Percentiles rank a stretch among this genome's conserved stretches.
Evolutionary conservation across 2,113 vertebrate species (phyloP).

Genomic region (Oxyura jamaicensis): DNA sequence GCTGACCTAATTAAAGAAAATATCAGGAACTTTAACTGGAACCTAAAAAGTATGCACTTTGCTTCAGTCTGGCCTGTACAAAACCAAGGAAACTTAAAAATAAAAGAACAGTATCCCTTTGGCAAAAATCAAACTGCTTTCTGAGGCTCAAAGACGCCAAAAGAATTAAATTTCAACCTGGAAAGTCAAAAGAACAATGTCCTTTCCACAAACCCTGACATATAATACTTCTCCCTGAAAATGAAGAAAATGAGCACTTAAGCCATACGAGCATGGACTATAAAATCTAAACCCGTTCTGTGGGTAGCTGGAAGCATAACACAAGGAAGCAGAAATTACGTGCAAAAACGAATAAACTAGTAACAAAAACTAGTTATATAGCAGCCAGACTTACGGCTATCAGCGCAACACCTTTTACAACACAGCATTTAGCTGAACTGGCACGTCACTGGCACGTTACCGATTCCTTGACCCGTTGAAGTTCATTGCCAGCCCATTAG

Average conservation of each 20-base stretch:
- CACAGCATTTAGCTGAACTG: neutral
- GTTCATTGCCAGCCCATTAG: neutral
- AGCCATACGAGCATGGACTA: neutral
- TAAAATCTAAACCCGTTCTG: neutral
- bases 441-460: neutral
- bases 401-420: neutral
- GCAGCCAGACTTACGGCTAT: neutral
- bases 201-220: constrained; percentile 32
- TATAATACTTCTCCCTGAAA: constrained; percentile 33
- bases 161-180: constrained; percentile 37
- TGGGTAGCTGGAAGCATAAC: neutral
- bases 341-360: neutral
- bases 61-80: constrained; percentile 35
- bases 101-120: constrained; percentile 18
- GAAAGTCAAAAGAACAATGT: constrained; percentile 13
- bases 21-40: constrained; percentile 60
- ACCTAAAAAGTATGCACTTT: constrained; percentile 42
- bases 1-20: constrained; percentile 50
- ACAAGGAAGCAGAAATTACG: neutral
- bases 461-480: neutral
- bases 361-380: neutral
- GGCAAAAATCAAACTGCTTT: constrained; percentile 34
- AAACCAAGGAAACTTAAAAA: constrained; percentile 43
- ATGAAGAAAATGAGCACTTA: neutral
- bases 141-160: constrained; percentile 50